Conservation (phyloP, 2,888 invertebrate genomes). For the Heterodera filipjevi region DNA sequence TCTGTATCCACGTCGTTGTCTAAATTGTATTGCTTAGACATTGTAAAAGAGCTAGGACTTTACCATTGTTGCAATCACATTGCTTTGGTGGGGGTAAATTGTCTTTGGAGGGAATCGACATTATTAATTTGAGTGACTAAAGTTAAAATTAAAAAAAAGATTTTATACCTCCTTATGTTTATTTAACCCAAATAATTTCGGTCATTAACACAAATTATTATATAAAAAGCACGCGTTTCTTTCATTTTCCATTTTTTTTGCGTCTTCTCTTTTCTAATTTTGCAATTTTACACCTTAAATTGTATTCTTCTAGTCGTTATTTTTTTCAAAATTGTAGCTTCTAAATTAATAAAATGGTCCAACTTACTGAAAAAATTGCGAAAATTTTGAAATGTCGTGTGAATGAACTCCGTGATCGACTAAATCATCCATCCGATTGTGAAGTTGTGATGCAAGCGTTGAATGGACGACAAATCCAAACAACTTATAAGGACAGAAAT, state of each 20-base stretch:
- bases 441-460: background rate
- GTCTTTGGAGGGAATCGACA: background rate
- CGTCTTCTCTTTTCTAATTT: background rate
- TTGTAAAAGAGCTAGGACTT: background rate
- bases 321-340: background rate
- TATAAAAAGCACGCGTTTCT: background rate
- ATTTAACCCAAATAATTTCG: background rate
- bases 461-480: background rate
- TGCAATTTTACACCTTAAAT: background rate
- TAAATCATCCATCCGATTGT: slow-evolving; percentile 16
- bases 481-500: background rate
- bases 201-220: background rate
- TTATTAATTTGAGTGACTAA: background rate
- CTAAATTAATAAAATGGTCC: background rate
- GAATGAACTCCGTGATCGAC: background rate
- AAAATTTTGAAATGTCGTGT: slow-evolving; percentile 13
- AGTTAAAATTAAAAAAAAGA: background rate
- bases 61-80: background rate
- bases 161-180: background rate
- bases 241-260: background rate
- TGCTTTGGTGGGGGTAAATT: background rate
- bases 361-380: slow-evolving; percentile 10
- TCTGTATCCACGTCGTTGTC: background rate
- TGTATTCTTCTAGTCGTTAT: background rate
- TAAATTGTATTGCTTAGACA: background rate